phyloP scores from a whole-genome alignment of 2,888 invertebrate species.

The Idaea straminata region DNA sequence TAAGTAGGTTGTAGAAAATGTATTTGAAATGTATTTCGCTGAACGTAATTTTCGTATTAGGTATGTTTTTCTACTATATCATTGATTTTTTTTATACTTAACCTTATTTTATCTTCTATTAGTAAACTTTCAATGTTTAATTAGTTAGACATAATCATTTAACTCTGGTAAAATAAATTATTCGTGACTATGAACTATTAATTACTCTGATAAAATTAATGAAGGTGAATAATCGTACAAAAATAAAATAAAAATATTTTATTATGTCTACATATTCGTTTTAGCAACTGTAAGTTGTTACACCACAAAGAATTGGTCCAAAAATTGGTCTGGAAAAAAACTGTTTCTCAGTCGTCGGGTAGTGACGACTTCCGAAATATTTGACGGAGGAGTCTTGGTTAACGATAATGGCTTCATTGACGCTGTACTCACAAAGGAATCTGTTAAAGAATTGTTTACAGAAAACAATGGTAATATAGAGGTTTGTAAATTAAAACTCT shows the following conservation, averaged over 20 bases:
- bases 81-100: too few relatives aligned
- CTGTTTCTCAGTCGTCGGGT: constrained; percentile 68
- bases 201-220: too few relatives aligned
- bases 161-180: too few relatives aligned
- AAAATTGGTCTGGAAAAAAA: not conserved
- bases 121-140: too few relatives aligned
- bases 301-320: not conserved
- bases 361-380: constrained; percentile 71
- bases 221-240: not conserved
- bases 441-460: constrained; percentile 35
- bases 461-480: not conserved
- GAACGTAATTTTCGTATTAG: not conserved
- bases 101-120: too few relatives aligned
- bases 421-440: constrained; percentile 67
- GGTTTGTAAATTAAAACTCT: not conserved
- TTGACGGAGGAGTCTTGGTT: constrained; percentile 81
- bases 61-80: not conserved
- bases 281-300: not conserved
- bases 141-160: too few relatives aligned
- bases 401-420: constrained; percentile 79
- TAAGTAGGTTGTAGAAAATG: not conserved
- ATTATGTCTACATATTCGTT: not conserved
- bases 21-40: not conserved
- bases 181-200: too few relatives aligned
- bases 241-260: not conserved